Conservation (phyloP, 2,888 invertebrate species). For the Eustalomyia histrio region DNA sequence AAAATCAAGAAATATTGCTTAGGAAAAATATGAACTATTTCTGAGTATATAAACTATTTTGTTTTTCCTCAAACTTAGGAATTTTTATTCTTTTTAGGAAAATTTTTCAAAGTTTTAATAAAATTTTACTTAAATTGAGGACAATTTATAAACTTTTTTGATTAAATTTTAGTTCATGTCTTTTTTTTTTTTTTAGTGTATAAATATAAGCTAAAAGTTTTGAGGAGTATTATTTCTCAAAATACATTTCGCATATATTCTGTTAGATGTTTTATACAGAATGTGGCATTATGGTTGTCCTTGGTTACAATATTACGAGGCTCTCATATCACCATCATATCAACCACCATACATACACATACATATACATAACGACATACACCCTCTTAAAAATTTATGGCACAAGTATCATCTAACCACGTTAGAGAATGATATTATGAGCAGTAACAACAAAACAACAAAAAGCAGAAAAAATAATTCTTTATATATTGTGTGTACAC, state of each 20-base stretch:
- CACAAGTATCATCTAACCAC: conserved; percentile 54
- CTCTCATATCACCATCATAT: conserved; percentile 60
- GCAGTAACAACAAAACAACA: not conserved
- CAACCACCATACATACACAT: conserved; percentile 62
- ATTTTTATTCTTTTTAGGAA: too few species aligned
- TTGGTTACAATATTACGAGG: conserved; percentile 63
- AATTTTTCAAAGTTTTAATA: too few species aligned
- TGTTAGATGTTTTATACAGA: conserved; percentile 31
- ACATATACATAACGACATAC: conserved; percentile 14
- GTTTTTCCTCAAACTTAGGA: too few species aligned
- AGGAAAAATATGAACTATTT: too few species aligned
- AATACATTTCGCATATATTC: conserved; percentile 1
- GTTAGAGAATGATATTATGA: conserved; percentile 41
- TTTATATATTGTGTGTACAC: conserved; percentile 44
- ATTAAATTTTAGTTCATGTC: too few species aligned
- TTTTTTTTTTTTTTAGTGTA: too few species aligned
- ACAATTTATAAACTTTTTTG: too few species aligned
- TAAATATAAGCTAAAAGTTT: conserved; percentile 50
- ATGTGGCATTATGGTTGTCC: conserved; percentile 64
- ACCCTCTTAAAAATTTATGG: not conserved
- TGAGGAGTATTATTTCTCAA: not conserved
- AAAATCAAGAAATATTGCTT: too few species aligned
- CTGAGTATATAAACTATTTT: too few species aligned
- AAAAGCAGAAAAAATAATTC: conserved; percentile 37
- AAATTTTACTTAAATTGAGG: too few species aligned